Base-by-base conservation (phyloP, 1,140 invertebrate genomes). In the Sweltsa coloradensis region DNA sequence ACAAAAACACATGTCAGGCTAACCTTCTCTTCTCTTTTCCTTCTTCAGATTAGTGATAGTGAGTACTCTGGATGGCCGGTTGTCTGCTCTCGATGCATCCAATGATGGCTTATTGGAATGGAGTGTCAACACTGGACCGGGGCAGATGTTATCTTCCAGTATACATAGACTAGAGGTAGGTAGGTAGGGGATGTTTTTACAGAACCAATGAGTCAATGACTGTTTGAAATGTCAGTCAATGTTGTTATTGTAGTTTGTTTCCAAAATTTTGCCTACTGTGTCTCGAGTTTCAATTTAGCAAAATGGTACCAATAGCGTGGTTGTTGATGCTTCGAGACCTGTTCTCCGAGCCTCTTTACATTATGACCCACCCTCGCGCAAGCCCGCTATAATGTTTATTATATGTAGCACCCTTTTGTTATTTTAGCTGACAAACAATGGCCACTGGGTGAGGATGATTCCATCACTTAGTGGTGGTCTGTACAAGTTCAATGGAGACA, bases 401-500 rank as follows among this genome's bases (percentile, higher is more conserved):
- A n/a, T n/a, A n/a, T n/a, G n/a, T n/a, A n/a, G n/a, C 19, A 23
- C 45, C 16, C 16, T 29, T 39, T 47, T 45, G 53, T 50, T 40
- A 45, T 53, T 65, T 69, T 51, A 93, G 85, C 66, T 95, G 13
- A 85, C 78, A 37, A 83, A 84, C 49, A 81, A 88, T 69, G 91
- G 89, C 1, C 79, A 90, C 60, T 84, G 76, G 69, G 78, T 91
- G 26, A 74, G 85, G 51, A 72, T 96, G 54, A 90, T 97, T 59
- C 93, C 92, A 25, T 93, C 92, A 0, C 65, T 97, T 6, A 85
- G 80, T 62, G 93, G 93, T 7, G 78, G 80, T 14, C 70, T 97
- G 5, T 97, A 92, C 65, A 86, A 84, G 62, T 88, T 92, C 64
- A 87, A 94, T 70, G 90, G 89, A 1, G 79, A 88, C 41, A 82